phyloP scores from a whole-genome alignment of 2,888 invertebrate species.

The Trisateles emortualis region DNA sequence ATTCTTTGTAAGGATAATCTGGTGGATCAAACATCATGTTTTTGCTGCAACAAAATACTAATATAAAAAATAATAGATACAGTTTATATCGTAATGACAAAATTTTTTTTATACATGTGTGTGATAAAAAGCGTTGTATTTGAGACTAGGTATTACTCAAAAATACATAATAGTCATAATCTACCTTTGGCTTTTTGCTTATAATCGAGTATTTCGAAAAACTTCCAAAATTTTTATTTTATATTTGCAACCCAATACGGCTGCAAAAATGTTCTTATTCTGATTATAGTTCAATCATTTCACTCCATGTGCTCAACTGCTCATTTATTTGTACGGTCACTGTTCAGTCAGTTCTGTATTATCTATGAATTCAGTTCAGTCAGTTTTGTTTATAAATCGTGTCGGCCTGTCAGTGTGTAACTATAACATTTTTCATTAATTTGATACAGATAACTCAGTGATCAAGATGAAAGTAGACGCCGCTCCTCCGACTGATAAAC shows the following conservation, averaged over 20 bases:
- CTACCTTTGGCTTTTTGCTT: too few species aligned
- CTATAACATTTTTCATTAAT: neutral
- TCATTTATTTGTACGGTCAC: neutral
- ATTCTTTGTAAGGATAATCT: constrained; percentile 78
- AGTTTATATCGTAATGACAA: too few species aligned
- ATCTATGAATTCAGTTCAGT: neutral
- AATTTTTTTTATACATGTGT: too few species aligned
- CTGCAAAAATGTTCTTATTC: too few species aligned
- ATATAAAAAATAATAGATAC: too few species aligned
- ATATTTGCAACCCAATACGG: neutral
- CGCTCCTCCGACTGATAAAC: constrained; percentile 67
- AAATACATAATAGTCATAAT: too few species aligned
- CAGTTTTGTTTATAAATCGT: neutral
- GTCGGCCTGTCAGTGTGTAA: neutral
- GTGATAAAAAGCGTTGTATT: too few species aligned
- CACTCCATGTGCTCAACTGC: too few species aligned
- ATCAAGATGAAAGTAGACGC: constrained; percentile 73
- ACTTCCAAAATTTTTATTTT: neutral
- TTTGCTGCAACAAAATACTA: constrained; percentile 35
- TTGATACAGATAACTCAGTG: neutral
- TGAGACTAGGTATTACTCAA: too few species aligned
- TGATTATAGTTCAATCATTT: too few species aligned
- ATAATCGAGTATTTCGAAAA: too few species aligned
- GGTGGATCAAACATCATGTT: constrained; percentile 82
- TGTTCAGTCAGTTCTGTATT: neutral